A percentile compares a stretch with the other conserved stretches of the same genome.
These are phyloP conservation scores for Lochmaea crataegi DNA, from an alignment of 2,888 invertebrate genomes.

Conservation along the genomic window DNA sequence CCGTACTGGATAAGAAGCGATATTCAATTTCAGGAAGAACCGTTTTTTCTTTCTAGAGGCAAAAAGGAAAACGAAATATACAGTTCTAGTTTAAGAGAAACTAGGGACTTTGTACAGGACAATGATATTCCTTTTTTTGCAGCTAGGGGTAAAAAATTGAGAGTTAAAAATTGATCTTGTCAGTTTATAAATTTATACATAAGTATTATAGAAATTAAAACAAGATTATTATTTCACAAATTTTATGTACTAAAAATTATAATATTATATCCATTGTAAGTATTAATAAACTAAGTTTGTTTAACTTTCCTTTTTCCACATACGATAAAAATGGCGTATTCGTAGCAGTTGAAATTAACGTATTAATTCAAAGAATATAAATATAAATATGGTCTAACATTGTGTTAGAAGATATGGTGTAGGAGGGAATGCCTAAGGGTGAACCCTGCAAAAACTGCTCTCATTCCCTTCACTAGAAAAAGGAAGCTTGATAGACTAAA, in stretches of 20 bases:
- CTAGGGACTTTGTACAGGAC: conserved; percentile 63
- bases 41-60: conserved; percentile 61
- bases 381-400: too few species aligned
- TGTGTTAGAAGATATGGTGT: too few species aligned
- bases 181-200: background rate
- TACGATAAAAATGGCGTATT: too few species aligned
- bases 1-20: conserved; percentile 68
- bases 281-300: background rate
- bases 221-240: conserved; percentile 25
- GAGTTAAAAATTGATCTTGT: conserved; percentile 24
- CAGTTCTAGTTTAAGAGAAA: conserved; percentile 54
- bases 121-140: conserved; percentile 69
- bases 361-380: too few species aligned
- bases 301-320: background rate
- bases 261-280: background rate
- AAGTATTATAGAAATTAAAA: background rate
- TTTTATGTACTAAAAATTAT: background rate
- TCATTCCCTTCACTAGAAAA: too few species aligned
- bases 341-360: too few species aligned
- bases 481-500: too few species aligned
- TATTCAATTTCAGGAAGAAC: conserved; percentile 50
- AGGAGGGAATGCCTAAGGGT: too few species aligned
- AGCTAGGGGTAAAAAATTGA: conserved; percentile 67
- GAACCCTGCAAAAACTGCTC: too few species aligned
- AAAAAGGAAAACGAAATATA: conserved; percentile 59